Conservation (phyloP, 2,797 vertebrate species). For the Girardinus metallicus region DNA sequence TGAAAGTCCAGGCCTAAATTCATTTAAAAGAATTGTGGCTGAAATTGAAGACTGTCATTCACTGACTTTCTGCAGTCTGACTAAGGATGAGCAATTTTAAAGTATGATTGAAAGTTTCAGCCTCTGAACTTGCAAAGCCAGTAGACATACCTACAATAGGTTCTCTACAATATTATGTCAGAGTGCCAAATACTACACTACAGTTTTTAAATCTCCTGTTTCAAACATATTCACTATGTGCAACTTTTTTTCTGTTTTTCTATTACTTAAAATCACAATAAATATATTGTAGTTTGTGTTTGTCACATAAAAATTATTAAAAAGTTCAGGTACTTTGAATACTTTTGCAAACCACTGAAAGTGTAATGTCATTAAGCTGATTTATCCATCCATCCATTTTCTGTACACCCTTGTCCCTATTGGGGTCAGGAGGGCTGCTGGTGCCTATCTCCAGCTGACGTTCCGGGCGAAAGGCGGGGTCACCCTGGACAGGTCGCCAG, state of each 20-base stretch:
- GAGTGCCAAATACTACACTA: not conserved
- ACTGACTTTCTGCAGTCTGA: not conserved
- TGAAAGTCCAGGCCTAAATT: not conserved
- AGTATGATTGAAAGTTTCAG: not conserved
- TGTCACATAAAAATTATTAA: not conserved
- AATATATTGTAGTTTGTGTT: not conserved
- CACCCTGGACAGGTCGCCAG: too few species aligned
- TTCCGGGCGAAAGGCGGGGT: too few species aligned
- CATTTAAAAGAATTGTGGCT: not conserved
- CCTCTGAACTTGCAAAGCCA: not conserved
- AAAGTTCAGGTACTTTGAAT: not conserved
- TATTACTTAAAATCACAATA: not conserved
- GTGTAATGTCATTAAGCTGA: conserved; percentile 67
- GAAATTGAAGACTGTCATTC: not conserved
- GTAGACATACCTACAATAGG: not conserved
- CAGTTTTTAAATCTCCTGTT: not conserved
- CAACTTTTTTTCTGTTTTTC: not conserved
- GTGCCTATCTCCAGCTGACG: too few species aligned
- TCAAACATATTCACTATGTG: not conserved
- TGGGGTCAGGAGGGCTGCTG: too few species aligned
- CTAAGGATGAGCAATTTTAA: not conserved
- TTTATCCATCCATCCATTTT: too few species aligned
- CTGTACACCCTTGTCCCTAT: too few species aligned
- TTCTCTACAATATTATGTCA: not conserved
- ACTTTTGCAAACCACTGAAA: conserved; percentile 23